Base-by-base conservation (phyloP, 2,797 vertebrate species). In the Anguilla obscura region DNA sequence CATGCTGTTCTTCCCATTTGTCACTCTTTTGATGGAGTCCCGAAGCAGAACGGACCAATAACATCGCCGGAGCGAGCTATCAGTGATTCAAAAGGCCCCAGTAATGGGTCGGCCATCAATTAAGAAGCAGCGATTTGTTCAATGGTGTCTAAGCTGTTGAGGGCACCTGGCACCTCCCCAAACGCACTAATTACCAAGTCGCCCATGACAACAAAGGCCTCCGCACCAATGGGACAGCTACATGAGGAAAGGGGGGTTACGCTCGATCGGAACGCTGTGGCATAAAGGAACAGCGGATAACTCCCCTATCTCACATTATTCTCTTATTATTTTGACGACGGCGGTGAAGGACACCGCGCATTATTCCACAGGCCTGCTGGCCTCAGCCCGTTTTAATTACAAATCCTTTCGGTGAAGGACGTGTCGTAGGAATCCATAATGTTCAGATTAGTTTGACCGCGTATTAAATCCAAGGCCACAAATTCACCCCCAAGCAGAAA, bases 111-210 rank as follows among this genome's bases (percentile, higher is more conserved):
- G 24, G 14, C 30, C 82, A 10, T n/a, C 48, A 52, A 52, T 9
- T 82, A 74, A 87, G 71, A 2, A 45, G 54, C 66, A 21, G 21
- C 21, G 18, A 88, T 36, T 40, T 76, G 69, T 80, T 88, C 50
- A 60, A 16, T 14, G 71, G 16, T 58, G 36, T 45, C 69, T 86
- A 14, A 88, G 80, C n/a, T 36, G 27, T 52, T 33, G n/a, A n/a
- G 45, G 12, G 14, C 86, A 33, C 48, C 54, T 58, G 36, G 18
- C 52, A 80, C 56, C 54, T 82, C 40, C 60, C 45, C 58, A 48
- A 66, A 27, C 5, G 14, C 45, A 50, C 87, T 63, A 74, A 69
- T 88, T 58, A 12, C 83, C 63, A n/a, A 4, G 79, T 50, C 40
- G 9, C 79, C 56, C 50, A 54, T 8, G 56, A 85, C n/a, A 85